phyloP scores from a whole-genome alignment of 2,888 invertebrate genomes.

The Cataglyphis rosenhaueri region DNA sequence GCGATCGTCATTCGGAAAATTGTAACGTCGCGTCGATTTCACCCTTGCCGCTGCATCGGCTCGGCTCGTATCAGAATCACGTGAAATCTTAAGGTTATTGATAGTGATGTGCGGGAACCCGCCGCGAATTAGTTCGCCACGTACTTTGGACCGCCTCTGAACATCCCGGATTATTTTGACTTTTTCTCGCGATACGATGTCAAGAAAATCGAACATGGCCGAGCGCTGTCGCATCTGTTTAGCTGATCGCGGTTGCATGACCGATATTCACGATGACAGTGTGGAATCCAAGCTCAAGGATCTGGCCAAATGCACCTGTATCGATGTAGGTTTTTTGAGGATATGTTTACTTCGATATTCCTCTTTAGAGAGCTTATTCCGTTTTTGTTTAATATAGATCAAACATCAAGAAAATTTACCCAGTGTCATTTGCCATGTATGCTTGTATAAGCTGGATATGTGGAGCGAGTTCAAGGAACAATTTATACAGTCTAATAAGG shows the following conservation, averaged over 20 bases:
- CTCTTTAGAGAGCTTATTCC: background rate
- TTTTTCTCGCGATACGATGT: conserved; percentile 40
- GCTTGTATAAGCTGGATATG: conserved; percentile 82
- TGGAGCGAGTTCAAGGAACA: conserved; percentile 82
- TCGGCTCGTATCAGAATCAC: background rate
- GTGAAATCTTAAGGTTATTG: conserved; percentile 10
- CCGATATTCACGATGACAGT: conserved; percentile 75
- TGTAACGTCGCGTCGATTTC: background rate
- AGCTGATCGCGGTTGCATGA: conserved; percentile 78
- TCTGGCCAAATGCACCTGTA: conserved; percentile 77
- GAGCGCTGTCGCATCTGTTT: conserved; percentile 82
- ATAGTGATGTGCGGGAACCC: background rate
- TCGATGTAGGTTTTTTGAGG: conserved; percentile 77
- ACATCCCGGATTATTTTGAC: background rate
- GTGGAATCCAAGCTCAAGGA: conserved; percentile 78
- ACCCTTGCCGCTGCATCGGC: background rate
- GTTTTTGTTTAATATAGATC: conserved; percentile 73
- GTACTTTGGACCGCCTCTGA: background rate
- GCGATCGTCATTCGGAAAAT: background rate
- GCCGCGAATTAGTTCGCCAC: background rate
- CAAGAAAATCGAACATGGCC: conserved; percentile 60
- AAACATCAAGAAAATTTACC: conserved; percentile 78
- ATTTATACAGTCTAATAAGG: conserved; percentile 78
- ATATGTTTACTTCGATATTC: background rate
- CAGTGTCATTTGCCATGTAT: conserved; percentile 80